Evolutionary conservation across 1,140 invertebrate species (phyloP).

Genomic region (Formica selysi): DNA sequence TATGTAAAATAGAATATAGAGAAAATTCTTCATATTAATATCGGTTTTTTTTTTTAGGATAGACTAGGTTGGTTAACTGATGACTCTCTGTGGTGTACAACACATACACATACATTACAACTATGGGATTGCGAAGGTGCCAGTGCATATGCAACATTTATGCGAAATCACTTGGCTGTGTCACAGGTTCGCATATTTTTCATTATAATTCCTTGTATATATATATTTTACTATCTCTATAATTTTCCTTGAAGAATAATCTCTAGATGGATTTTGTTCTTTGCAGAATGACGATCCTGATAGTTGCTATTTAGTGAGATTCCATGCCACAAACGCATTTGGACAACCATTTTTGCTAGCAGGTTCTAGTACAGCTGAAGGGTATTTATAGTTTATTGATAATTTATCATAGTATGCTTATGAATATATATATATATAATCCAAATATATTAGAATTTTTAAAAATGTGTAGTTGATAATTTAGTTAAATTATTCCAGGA

Average conservation of each 20-base stretch:
- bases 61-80: slow-evolving; percentile 85
- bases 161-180: slow-evolving; percentile 84
- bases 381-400: slow-evolving; percentile 80
- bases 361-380: slow-evolving; percentile 88
- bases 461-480: not conserved
- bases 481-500: not conserved
- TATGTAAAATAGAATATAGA: not conserved
- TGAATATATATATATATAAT: not conserved
- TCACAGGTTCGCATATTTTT: slow-evolving; percentile 69
- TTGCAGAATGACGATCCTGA: slow-evolving; percentile 88
- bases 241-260: not conserved
- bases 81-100: slow-evolving; percentile 88
- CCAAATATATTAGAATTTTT: slow-evolving; percentile 8
- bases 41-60: slow-evolving; percentile 77
- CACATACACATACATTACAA: slow-evolving; percentile 91
- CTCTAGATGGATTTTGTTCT: slow-evolving; percentile 55
- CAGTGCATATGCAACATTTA: slow-evolving; percentile 87
- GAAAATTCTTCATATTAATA: slow-evolving; percentile 15
- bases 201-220: not conserved
- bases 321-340: slow-evolving; percentile 78
- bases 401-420: not conserved
- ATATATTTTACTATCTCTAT: not conserved
- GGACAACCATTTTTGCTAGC: slow-evolving; percentile 87
- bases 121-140: slow-evolving; percentile 90
- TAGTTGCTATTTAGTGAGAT: slow-evolving; percentile 89